A percentile compares a stretch with the other conserved stretches of the same genome.
Conservation (phyloP, 2,797 vertebrate genomes). For the Danio kyathit region DNA sequence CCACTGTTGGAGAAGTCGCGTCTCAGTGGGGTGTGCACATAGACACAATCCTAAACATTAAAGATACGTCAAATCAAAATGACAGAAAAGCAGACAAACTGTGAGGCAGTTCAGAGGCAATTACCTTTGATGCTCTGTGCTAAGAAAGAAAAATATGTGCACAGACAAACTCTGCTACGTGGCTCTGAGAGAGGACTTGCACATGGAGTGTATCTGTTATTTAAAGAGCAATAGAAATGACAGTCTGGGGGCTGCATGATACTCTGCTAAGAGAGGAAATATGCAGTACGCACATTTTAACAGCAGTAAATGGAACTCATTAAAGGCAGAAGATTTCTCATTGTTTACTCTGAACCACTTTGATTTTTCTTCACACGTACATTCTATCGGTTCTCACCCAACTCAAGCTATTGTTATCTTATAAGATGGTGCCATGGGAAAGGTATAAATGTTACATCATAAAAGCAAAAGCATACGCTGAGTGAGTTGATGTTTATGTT, state of each 20-base stretch:
- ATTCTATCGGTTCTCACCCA: background rate
- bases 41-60: slow-evolving; percentile 28
- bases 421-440: background rate
- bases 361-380: background rate
- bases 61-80: slow-evolving; percentile 30
- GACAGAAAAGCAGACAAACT: slow-evolving; percentile 24
- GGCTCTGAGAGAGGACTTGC: slow-evolving; percentile 25
- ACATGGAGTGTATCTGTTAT: slow-evolving; percentile 41
- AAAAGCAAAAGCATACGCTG: background rate
- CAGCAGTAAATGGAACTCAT: slow-evolving; percentile 9
- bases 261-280: slow-evolving; percentile 21
- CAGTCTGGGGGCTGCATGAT: slow-evolving; percentile 35
- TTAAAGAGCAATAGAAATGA: slow-evolving; percentile 49
- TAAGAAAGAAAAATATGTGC: slow-evolving; percentile 29
- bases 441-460: background rate
- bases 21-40: background rate
- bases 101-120: slow-evolving; percentile 53
- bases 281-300: slow-evolving; percentile 12
- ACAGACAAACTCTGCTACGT: slow-evolving; percentile 28
- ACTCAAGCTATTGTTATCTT: background rate
- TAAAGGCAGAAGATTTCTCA: background rate
- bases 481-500: slow-evolving; percentile 27
- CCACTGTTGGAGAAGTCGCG: slow-evolving; percentile 1
- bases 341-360: background rate
- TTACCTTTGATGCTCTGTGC: slow-evolving; percentile 55